Conservation (phyloP, 2,797 vertebrate genomes). For the Gambelia wislizenii region DNA sequence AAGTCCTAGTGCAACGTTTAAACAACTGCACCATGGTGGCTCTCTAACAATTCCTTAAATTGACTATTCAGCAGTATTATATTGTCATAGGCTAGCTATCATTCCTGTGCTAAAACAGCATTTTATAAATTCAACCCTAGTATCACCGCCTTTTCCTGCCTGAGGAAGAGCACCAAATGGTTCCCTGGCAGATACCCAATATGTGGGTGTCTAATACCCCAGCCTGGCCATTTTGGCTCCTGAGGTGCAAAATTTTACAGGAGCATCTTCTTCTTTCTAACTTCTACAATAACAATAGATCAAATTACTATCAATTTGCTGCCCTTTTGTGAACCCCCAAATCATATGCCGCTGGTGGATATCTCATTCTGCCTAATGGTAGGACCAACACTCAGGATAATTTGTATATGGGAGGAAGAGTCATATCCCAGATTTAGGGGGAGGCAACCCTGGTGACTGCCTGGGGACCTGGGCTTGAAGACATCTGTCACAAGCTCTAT, state of each 20-base stretch:
- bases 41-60: rapidly evolving
- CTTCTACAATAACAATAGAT: background rate
- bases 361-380: background rate
- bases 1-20: no score
- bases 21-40: no score
- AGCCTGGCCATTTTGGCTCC: background rate
- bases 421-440: background rate
- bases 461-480: background rate
- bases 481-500: background rate
- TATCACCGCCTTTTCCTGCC: constrained; percentile 12
- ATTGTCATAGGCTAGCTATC: rapidly evolving
- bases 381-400: background rate
- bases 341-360: background rate
- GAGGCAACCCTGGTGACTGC: background rate
- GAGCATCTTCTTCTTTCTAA: background rate
- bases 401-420: background rate
- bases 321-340: background rate
- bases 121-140: constrained; percentile 22
- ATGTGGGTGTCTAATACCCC: no score
- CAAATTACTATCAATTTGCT: background rate
- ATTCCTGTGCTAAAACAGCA: background rate
- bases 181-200: background rate
- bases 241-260: background rate
- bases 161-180: background rate
- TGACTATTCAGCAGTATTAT: background rate